Conservation (phyloP, 2,888 invertebrate genomes). For the Gnatocerus cornutus region DNA sequence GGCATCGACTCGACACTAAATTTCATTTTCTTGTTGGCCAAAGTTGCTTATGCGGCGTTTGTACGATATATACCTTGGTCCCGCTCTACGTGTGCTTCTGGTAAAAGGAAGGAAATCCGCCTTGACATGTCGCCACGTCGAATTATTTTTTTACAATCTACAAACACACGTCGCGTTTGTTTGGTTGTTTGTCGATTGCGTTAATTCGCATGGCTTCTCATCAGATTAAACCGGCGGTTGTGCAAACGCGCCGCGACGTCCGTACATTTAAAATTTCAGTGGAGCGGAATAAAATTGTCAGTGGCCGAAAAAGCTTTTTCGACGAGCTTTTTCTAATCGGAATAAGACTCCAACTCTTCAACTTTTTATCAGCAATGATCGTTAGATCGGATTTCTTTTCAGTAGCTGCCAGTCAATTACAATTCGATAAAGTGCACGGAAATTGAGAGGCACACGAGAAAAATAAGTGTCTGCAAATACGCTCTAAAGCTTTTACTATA, state of each 20-base stretch:
- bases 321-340: conserved; percentile 28
- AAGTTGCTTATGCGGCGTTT: conserved; percentile 57
- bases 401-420: conserved; percentile 60
- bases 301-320: background rate
- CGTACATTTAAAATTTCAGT: conserved; percentile 36
- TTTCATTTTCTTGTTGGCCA: conserved; percentile 67
- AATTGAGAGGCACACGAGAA: conserved; percentile 61
- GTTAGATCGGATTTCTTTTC: conserved; percentile 40
- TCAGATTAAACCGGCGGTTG: conserved; percentile 43
- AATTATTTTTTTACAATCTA: too few relatives aligned
- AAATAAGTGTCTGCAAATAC: conserved; percentile 58
- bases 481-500: conserved; percentile 53
- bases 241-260: conserved; percentile 16
- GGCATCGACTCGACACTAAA: conserved; percentile 64
- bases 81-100: conserved; percentile 21
- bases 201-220: conserved; percentile 47
- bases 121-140: too few relatives aligned
- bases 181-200: conserved; percentile 41
- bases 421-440: conserved; percentile 64
- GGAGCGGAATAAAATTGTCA: conserved; percentile 5
- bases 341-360: conserved; percentile 18
- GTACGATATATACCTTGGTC: conserved; percentile 37
- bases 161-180: too few relatives aligned
- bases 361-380: conserved; percentile 35
- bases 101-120: conserved; percentile 1